Base-by-base conservation (phyloP, 1,140 invertebrate species). In the Cepaea nemoralis region DNA sequence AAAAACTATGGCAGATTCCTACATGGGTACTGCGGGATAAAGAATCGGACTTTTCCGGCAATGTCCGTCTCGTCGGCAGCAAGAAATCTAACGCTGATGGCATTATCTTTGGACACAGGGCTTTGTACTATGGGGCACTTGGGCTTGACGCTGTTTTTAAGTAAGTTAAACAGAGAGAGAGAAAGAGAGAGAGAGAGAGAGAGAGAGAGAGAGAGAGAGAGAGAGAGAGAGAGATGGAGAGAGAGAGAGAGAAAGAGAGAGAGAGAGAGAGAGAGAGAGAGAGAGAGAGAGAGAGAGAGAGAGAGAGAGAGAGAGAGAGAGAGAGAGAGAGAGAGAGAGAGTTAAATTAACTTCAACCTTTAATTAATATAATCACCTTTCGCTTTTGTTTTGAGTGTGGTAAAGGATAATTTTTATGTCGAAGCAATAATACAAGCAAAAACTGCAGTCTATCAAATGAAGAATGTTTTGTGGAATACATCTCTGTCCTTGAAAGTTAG, bases 1-100 rank as follows among this genome's bases (percentile, higher is more conserved):
- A 75, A 0, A 82, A 66, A 19, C 33, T 86, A n/a, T 84, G 82
- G 48, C 80, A 84, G 71, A 83, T 86, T 33, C 71, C 83, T 10
- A 85, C 85, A 14, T 79, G 78, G 5, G 81, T 85, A 33, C 67
- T 86, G 22, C 55, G 55, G 48, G 67, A 82, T 14, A 50, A 35
- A 50, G 33, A 50, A 40, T 48, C 37, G 27, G 80, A 77, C 40
- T 85, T 85, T 69, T 63, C 74, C 0, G 71, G 80, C 22, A 48
- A 81, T 37, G 81, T 82, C 19, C 24, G 79, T 55, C 78, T 45
- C 0, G 69, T 84, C 16, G 84, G 86, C 40, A 75, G 79, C 8
- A 85, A 85, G 35, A 73, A 40, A 37, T 82, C 78, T 0, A 75
- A 67, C 10, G 75, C 82, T 3, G 81, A 83, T 35, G 84, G 82